Conservation (phyloP, 2,113 vertebrate genomes). For the Brachirus orientalis region DNA sequence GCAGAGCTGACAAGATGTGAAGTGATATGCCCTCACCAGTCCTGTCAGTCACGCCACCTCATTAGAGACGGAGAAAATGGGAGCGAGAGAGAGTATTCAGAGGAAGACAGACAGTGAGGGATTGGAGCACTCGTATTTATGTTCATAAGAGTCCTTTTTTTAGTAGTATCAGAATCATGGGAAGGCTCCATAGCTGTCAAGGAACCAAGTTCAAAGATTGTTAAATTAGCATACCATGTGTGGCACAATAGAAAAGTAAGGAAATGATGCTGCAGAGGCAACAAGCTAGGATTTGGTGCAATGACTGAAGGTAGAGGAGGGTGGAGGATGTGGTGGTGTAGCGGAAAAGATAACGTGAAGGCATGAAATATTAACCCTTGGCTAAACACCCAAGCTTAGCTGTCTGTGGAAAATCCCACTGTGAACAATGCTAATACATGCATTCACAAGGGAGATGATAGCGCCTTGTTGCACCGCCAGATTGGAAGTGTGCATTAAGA, state of each 20-base stretch:
- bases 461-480: constrained; percentile 60
- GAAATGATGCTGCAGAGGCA: constrained; percentile 27
- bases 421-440: constrained; percentile 70
- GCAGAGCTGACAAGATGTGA: constrained; percentile 78
- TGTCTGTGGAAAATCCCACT: constrained; percentile 68
- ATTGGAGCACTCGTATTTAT: constrained; percentile 34
- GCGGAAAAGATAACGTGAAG: constrained; percentile 44
- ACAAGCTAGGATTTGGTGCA: constrained; percentile 29
- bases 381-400: constrained; percentile 70
- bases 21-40: constrained; percentile 76
- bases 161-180: constrained; percentile 45
- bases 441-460: constrained; percentile 61
- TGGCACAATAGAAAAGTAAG: constrained; percentile 28
- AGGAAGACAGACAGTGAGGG: constrained; percentile 10
- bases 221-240: constrained; percentile 52
- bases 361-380: constrained; percentile 75
- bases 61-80: constrained; percentile 65
- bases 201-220: constrained; percentile 52
- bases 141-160: constrained; percentile 38
- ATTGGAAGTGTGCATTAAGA: constrained; percentile 70
- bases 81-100: constrained; percentile 25
- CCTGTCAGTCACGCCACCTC: constrained; percentile 78
- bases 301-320: constrained; percentile 5
- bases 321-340: background rate
- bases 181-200: constrained; percentile 50